phyloP scores from a whole-genome alignment of 2,888 invertebrate species.

The Eledona agricola region DNA sequence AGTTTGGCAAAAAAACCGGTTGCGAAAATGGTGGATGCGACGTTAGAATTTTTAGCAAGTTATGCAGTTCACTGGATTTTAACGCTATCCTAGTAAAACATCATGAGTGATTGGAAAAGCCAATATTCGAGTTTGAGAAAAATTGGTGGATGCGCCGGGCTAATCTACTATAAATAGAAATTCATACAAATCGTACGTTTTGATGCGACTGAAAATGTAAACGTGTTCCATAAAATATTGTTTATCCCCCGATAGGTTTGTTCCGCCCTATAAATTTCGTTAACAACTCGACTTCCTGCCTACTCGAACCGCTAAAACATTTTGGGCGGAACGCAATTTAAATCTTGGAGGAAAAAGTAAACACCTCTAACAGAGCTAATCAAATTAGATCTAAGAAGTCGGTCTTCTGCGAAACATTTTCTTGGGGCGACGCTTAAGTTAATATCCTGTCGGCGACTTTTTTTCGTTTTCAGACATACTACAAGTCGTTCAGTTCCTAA shows the following conservation, averaged over 20 bases:
- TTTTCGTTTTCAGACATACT: conserved; percentile 3
- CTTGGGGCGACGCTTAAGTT: conserved; percentile 21
- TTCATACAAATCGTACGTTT: too few relatives aligned
- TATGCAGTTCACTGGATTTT: too few relatives aligned
- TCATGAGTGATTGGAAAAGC: too few relatives aligned
- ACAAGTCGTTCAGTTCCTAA: conserved; percentile 5
- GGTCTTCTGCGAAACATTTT: conserved; percentile 20
- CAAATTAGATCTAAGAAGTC: conserved; percentile 27
- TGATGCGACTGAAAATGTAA: too few relatives aligned
- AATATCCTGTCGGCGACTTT: conserved; percentile 13
- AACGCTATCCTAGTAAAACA: too few relatives aligned
- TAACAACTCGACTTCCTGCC: conserved; percentile 14
- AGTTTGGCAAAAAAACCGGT: not conserved
- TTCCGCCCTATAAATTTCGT: conserved; percentile 3
- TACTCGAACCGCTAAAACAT: conserved; percentile 19
- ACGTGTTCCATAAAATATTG: too few relatives aligned
- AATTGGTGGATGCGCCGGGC: too few relatives aligned
- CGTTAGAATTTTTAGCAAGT: too few relatives aligned
- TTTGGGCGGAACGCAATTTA: conserved; percentile 25
- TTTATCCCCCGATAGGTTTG: too few relatives aligned
- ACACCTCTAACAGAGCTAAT: conserved; percentile 28
- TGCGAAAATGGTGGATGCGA: too few relatives aligned
- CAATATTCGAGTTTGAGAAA: too few relatives aligned
- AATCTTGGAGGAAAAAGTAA: conserved; percentile 22
- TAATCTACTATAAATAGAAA: too few relatives aligned